These are phyloP conservation scores for Scelioninae gen. 1 DNA, from an alignment of 2,888 invertebrate species.

Conservation along the genomic window DNA sequence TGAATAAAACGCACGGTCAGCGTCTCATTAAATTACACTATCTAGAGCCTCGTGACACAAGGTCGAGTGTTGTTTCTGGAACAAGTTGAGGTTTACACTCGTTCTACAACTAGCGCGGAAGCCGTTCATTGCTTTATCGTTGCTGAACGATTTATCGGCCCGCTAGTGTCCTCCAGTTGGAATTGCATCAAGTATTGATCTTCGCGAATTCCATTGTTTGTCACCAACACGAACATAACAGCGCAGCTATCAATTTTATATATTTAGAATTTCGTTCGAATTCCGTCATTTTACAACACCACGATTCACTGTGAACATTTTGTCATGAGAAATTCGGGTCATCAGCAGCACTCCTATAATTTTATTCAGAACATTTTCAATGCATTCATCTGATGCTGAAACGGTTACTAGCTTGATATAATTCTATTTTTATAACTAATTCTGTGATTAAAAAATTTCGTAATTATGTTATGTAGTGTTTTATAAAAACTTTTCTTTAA, in stretches of 20 bases:
- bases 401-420: not conserved
- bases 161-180: conserved; percentile 64
- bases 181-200: conserved; percentile 64
- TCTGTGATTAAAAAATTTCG: too few relatives aligned
- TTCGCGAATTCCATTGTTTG: conserved; percentile 59
- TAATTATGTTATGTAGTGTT: too few relatives aligned
- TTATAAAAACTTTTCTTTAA: too few relatives aligned
- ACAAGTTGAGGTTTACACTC: conserved; percentile 63
- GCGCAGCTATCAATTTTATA: conserved; percentile 56
- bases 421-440: too few relatives aligned
- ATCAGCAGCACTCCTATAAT: not conserved
- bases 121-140: conserved; percentile 61
- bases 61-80: conserved; percentile 65
- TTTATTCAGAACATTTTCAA: not conserved
- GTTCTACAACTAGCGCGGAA: conserved; percentile 56
- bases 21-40: conserved; percentile 64
- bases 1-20: conserved; percentile 63
- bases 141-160: conserved; percentile 65
- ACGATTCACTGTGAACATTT: conserved; percentile 1
- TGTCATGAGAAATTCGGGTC: conserved; percentile 7
- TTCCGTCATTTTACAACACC: conserved; percentile 35
- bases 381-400: not conserved
- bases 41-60: conserved; percentile 62
- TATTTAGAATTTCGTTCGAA: conserved; percentile 54
- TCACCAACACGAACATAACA: conserved; percentile 48